phyloP scores from a whole-genome alignment of 1,140 invertebrate genomes.

The Macrobrachium rosenbergii region DNA sequence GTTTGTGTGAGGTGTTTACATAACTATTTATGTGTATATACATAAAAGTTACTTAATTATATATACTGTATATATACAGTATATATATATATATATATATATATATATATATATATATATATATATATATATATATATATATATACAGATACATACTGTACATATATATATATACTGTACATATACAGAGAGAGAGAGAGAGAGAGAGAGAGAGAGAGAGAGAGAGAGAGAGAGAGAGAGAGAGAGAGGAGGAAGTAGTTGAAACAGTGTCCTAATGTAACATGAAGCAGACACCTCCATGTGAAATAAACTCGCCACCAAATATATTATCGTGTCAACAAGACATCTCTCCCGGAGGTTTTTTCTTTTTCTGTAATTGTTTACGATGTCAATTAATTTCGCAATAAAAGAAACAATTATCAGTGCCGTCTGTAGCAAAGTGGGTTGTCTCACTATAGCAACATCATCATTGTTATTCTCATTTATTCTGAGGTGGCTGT shows the following conservation, averaged over 20 bases:
- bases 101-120: slow-evolving; percentile 7
- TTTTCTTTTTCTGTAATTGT: too few species aligned
- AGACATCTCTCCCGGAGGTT: too few species aligned
- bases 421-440: too few species aligned
- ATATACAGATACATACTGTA: slow-evolving; percentile 2
- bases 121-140: slow-evolving; percentile 9
- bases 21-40: not conserved
- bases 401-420: too few species aligned
- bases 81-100: not conserved
- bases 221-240: not conserved
- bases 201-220: slow-evolving; percentile 19
- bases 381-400: too few species aligned
- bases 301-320: too few species aligned
- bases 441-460: too few species aligned
- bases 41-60: too few species aligned
- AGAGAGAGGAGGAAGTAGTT: not conserved
- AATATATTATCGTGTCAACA: too few species aligned
- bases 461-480: too few species aligned
- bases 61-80: not conserved
- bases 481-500: too few species aligned
- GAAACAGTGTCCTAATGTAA: not conserved
- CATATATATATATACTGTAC: not conserved
- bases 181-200: slow-evolving; percentile 18
- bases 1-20: not conserved
- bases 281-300: not conserved